Conservation (phyloP, 2,113 vertebrate genomes). For the Pterocles burchelli region DNA sequence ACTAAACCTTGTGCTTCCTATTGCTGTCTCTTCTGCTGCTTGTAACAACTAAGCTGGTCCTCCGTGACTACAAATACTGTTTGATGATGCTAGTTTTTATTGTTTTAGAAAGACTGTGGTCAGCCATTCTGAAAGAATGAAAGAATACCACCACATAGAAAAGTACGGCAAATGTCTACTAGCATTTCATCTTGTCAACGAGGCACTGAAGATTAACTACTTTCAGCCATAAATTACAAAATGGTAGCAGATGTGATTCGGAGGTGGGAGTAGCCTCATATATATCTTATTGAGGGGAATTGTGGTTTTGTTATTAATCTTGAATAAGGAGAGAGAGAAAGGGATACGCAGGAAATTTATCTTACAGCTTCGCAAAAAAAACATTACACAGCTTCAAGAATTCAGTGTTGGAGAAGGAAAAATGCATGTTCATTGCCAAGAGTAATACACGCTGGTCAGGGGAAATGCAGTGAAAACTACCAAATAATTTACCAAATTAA, state of each 20-base stretch:
- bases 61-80: neutral
- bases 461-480: neutral
- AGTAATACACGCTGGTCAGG: neutral
- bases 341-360: neutral
- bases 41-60: neutral
- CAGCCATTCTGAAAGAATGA: neutral
- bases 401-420: neutral
- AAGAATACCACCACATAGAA: neutral
- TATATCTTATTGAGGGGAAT: neutral
- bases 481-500: neutral
- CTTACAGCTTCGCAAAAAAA: neutral
- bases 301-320: neutral
- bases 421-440: neutral
- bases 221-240: neutral
- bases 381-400: neutral
- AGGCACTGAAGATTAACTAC: neutral
- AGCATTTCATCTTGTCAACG: neutral
- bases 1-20: neutral
- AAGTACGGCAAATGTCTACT: neutral
- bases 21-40: neutral
- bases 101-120: neutral
- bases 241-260: neutral
- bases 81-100: neutral
- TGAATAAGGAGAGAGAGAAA: neutral
- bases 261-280: neutral